These are phyloP conservation scores for Dasysyrphus tricinctus DNA, from an alignment of 2,888 invertebrate genomes.

Conservation along the genomic window DNA sequence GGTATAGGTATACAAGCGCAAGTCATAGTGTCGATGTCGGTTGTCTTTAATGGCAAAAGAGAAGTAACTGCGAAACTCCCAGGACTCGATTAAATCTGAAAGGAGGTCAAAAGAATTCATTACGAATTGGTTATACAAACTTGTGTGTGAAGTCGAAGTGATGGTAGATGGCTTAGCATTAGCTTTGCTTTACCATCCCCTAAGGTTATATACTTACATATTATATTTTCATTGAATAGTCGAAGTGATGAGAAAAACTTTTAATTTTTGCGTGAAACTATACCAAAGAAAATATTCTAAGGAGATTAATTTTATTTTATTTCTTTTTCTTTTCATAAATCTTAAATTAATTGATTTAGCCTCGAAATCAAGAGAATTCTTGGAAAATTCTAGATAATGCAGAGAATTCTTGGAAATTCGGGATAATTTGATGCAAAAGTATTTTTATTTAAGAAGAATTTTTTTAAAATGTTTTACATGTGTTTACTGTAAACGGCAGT, in stretches of 20 bases:
- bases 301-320: conserved; percentile 18
- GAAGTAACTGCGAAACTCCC: conserved; percentile 18
- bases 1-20: conserved; percentile 2
- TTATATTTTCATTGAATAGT: conserved; percentile 6
- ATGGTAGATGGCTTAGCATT: neutral
- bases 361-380: neutral
- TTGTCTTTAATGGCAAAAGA: conserved; percentile 1
- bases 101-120: conserved; percentile 45
- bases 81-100: conserved; percentile 40
- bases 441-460: neutral
- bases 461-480: neutral
- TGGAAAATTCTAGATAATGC: conserved; percentile 6
- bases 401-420: neutral
- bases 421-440: neutral
- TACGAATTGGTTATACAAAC: conserved; percentile 26
- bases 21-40: neutral
- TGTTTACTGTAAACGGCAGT: too few species aligned
- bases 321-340: neutral
- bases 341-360: conserved; percentile 40
- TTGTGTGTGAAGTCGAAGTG: neutral
- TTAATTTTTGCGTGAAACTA: conserved; percentile 16
- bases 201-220: conserved; percentile 2
- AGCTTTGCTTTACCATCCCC: neutral
- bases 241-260: conserved; percentile 32
- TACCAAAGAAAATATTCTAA: conserved; percentile 14